These are phyloP conservation scores for Vireo altiloquus DNA, from an alignment of 2,113 vertebrate genomes.

Conservation along the genomic window DNA sequence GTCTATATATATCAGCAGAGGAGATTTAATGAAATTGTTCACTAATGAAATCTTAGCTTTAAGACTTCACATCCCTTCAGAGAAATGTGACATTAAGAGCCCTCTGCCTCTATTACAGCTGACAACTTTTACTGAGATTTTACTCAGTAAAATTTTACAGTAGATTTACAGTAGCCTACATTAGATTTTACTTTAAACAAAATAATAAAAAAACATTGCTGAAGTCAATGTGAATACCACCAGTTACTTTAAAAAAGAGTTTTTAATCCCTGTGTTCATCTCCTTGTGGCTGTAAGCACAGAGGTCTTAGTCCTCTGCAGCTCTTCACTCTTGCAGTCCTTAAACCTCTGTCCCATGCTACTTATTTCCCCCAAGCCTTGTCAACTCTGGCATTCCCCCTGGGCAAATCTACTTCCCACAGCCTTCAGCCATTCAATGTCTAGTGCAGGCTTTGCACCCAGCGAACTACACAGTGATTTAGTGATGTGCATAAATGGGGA, in stretches of 20 bases:
- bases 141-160: not conserved
- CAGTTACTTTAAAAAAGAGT: not conserved
- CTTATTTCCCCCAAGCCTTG: not conserved
- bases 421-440: not conserved
- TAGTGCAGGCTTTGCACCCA: not conserved
- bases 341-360: not conserved
- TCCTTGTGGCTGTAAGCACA: not conserved
- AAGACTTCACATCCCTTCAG: conserved; percentile 39
- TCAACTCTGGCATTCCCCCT: too few species aligned
- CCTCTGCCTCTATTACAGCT: not conserved
- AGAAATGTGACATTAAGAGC: not conserved
- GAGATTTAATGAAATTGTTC: conserved; percentile 34
- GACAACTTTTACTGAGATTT: not conserved
- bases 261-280: not conserved
- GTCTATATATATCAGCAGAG: conserved; percentile 33
- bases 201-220: not conserved
- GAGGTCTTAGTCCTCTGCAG: not conserved
- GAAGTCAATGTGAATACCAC: not conserved
- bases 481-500: not conserved
- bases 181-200: not conserved
- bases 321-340: not conserved
- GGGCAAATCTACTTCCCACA: not conserved
- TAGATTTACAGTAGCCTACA: not conserved
- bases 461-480: not conserved
- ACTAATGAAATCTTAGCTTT: conserved; percentile 38